Base-by-base conservation (phyloP, 2,888 invertebrate species). In the Neria commutata region DNA sequence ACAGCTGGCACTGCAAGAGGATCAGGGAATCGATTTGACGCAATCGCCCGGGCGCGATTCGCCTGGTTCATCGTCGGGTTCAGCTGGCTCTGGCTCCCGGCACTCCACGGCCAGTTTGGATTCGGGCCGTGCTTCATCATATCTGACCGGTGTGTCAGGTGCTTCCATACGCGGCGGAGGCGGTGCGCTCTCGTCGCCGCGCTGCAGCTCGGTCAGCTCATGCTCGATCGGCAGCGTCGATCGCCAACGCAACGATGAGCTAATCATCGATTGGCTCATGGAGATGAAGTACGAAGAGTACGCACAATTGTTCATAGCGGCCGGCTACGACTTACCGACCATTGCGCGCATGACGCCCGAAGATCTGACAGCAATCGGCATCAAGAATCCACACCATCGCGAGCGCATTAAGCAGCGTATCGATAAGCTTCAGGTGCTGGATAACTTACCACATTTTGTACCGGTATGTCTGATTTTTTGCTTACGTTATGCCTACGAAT, bases 331-430 rank as follows among this genome's bases (percentile, higher is more conserved):
- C 84, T 88, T 99, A 84, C 92, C 95, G 24, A 98, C 98, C 1
- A 95, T 98, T 75, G 94, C 97, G n/a, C 87, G 97, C 70, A 98
- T 98, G 96, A 99, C 98, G 14, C 98, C 99, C 0, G 98, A 98
- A 84, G 95, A 92, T 84, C 86, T 92, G 71, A 91, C 91, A 47
- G 91, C 91, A 54, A 91, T 92, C 75, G 91, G 91, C 72, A 96
- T 99, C 71, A 97, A 96, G 78, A 97, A 98, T 83, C 98, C 99
- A 34, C 93, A 94, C 80, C 98, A 98, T 83, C 87, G 98, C 70
- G 98, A 98, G 81, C 88, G 93, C 72, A 87, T 99, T 76, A 98
- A 98, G 85, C 91, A 94, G 59, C 97, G 98, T 84, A 96, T 99
- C 78, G 95, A 94, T 68, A 92, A 93, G 79, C 85, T 98, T 63